Conservation (phyloP, 2,797 vertebrate species). For the Knipowitschia caucasica region DNA sequence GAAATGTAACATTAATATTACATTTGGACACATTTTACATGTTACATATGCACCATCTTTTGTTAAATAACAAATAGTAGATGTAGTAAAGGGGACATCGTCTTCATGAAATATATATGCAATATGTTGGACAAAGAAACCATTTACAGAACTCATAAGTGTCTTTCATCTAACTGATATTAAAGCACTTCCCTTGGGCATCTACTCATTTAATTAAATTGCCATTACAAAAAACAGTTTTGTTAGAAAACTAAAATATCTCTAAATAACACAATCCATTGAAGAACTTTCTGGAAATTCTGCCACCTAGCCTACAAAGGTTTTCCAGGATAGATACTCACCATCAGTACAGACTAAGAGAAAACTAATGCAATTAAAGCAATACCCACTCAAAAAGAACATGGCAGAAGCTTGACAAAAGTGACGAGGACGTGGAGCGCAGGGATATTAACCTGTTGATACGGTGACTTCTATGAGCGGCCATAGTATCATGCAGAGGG, state of each 20-base stretch:
- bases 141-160: slow-evolving; percentile 18
- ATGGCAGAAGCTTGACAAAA: slow-evolving; percentile 8
- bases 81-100: slow-evolving; percentile 25
- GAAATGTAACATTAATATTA: slow-evolving; percentile 55
- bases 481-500: no score
- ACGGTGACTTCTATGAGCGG: no score
- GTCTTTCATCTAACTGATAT: slow-evolving; percentile 19
- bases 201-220: slow-evolving; percentile 34
- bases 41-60: slow-evolving; percentile 23
- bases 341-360: no score
- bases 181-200: slow-evolving; percentile 23
- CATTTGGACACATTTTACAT: slow-evolving; percentile 35
- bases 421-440: no score
- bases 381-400: slow-evolving; percentile 24
- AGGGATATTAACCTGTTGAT: no score
- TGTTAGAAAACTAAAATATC: slow-evolving; percentile 22
- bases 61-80: slow-evolving; percentile 28
- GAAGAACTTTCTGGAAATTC: no score
- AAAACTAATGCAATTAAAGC: no score
- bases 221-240: slow-evolving; percentile 8
- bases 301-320: no score
- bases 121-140: slow-evolving; percentile 54
- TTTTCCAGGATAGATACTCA: no score
- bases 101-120: slow-evolving; percentile 25
- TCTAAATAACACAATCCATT: background rate